phyloP scores from a whole-genome alignment of 1,140 invertebrate species.

The Physella acuta region DNA sequence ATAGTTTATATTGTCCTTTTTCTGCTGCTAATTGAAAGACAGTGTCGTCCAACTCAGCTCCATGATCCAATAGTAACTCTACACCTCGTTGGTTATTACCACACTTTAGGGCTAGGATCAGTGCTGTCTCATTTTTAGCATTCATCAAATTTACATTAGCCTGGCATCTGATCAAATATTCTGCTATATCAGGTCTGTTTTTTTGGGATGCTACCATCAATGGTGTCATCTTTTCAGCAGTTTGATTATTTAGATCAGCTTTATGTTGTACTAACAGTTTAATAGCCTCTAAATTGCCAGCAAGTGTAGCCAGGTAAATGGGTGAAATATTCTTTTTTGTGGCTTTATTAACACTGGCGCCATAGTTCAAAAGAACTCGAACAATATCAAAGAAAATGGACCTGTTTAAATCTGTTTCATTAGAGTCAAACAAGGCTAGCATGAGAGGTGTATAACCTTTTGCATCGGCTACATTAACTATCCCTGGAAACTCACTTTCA shows the following conservation, averaged over 20 bases:
- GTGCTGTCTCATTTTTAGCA: neutral
- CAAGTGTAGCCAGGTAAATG: neutral
- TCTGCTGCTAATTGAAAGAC: neutral
- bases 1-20: neutral
- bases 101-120: neutral
- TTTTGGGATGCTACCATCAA: slow-evolving; percentile 2
- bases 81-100: neutral
- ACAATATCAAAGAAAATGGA: neutral
- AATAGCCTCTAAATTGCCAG: neutral
- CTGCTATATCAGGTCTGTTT: neutral
- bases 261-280: neutral
- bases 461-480: neutral
- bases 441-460: slow-evolving; percentile 1
- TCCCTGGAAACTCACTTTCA: neutral
- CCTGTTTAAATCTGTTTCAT: neutral
- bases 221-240: neutral
- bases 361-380: neutral
- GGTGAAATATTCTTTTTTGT: neutral
- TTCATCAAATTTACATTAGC: neutral
- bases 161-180: neutral
- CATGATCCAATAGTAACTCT: neutral
- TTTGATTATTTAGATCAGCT: slow-evolving; percentile 7
- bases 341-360: neutral
- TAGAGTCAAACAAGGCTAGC: neutral
- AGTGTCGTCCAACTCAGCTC: neutral